Conservation (phyloP, 2,888 invertebrate genomes). For the Abrostola tripartita region DNA sequence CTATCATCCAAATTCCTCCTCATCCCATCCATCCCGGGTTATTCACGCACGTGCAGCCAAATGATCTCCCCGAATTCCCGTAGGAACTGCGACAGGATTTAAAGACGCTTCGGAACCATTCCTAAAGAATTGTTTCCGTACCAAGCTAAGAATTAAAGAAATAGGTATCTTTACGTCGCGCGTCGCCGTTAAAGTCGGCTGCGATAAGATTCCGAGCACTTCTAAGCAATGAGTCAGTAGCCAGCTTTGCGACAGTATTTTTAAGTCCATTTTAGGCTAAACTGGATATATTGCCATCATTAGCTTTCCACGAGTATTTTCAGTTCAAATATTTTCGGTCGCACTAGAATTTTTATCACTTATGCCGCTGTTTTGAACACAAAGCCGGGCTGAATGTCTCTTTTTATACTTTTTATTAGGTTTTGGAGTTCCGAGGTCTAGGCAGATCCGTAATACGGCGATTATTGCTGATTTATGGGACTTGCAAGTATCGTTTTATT, state of each 20-base stretch:
- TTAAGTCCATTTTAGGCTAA: slow-evolving; percentile 48
- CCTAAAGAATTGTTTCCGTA: slow-evolving; percentile 51
- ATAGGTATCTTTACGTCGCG: slow-evolving; percentile 47
- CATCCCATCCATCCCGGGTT: slow-evolving; percentile 37
- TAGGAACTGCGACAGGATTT: slow-evolving; percentile 38
- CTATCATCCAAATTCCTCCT: slow-evolving; percentile 35
- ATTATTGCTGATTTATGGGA: slow-evolving; percentile 55
- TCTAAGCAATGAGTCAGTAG: slow-evolving; percentile 41
- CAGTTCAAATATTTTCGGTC: slow-evolving; percentile 28
- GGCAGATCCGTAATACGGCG: slow-evolving; percentile 44
- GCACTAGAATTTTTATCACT: slow-evolving; percentile 40
- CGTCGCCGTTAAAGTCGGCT: slow-evolving; percentile 46
- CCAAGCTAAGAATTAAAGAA: slow-evolving; percentile 51
- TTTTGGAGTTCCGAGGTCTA: slow-evolving; percentile 40
- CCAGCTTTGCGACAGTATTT: slow-evolving; percentile 43
- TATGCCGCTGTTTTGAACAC: slow-evolving; percentile 49
- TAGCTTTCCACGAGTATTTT: slow-evolving; percentile 34
- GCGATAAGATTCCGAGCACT: slow-evolving; percentile 50
- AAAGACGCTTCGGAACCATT: slow-evolving; percentile 31
- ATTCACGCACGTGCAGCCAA: slow-evolving; percentile 52
- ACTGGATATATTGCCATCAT: slow-evolving; percentile 46
- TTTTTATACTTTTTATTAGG: slow-evolving; percentile 55
- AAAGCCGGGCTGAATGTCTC: slow-evolving; percentile 41
- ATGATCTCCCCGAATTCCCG: slow-evolving; percentile 29
- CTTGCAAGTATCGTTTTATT: slow-evolving; percentile 46